phyloP scores from a whole-genome alignment of 1,140 invertebrate species.

The Hermetia illucens region DNA sequence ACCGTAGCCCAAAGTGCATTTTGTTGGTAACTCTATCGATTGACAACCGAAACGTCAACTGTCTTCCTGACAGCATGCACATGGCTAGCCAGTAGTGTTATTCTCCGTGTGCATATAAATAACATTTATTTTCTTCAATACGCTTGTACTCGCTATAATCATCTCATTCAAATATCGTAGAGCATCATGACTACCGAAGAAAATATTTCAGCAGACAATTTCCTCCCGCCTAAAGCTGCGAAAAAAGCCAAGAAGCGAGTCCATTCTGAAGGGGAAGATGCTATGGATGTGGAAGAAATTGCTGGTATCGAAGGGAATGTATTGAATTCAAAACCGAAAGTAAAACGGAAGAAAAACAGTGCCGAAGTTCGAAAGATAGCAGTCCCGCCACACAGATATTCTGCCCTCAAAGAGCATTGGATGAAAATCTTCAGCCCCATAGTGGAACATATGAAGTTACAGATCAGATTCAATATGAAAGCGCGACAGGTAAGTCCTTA shows the following conservation, averaged over 20 bases:
- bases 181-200: too few species aligned
- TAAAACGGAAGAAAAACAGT: slow-evolving; percentile 38
- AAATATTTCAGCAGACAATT: slow-evolving; percentile 40
- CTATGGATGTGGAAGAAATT: slow-evolving; percentile 46
- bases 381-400: slow-evolving; percentile 60
- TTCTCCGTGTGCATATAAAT: too few species aligned
- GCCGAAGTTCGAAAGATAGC: slow-evolving; percentile 45
- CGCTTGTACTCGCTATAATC: too few species aligned
- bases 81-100: too few species aligned
- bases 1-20: too few species aligned
- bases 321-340: slow-evolving; percentile 13
- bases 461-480: slow-evolving; percentile 91
- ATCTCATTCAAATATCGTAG: too few species aligned
- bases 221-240: slow-evolving; percentile 34
- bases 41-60: too few species aligned
- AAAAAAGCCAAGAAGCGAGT: slow-evolving; percentile 38
- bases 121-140: too few species aligned
- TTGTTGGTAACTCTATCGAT: too few species aligned
- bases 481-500: slow-evolving; percentile 70
- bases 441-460: slow-evolving; percentile 87
- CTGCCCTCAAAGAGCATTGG: slow-evolving; percentile 93
- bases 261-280: slow-evolving; percentile 31
- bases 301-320: slow-evolving; percentile 46
- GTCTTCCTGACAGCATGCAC: too few species aligned
- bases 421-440: slow-evolving; percentile 92